phyloP scores from a whole-genome alignment of 2,888 invertebrate species.

The Isoperla grammatica region DNA sequence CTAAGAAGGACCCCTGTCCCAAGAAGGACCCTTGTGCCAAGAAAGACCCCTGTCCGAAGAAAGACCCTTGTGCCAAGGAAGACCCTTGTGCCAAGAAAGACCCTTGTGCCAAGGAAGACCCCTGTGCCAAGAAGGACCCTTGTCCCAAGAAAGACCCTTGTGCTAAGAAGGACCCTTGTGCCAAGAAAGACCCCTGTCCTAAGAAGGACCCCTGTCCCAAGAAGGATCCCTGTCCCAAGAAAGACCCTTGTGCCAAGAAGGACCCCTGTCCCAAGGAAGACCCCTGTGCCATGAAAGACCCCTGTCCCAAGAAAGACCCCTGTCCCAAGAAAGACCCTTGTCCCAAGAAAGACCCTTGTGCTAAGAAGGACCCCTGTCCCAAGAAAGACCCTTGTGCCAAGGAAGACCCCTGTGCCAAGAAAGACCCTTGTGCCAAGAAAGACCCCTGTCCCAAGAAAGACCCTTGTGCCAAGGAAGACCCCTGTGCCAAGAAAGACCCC shows the following conservation, averaged over 20 bases:
- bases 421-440: conserved; percentile 3
- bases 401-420: too few relatives aligned
- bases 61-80: too few relatives aligned
- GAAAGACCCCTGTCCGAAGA: background rate
- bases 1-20: background rate
- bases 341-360: background rate
- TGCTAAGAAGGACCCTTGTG: background rate
- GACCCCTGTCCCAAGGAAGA: too few relatives aligned
- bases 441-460: too few relatives aligned
- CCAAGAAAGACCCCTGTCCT: background rate
- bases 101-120: too few relatives aligned
- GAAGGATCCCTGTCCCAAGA: background rate
- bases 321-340: background rate
- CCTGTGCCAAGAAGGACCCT: too few relatives aligned
- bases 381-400: too few relatives aligned
- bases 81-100: background rate
- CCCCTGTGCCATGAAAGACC: background rate
- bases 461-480: background rate
- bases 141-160: background rate
- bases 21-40: background rate
- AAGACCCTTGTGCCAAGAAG: too few relatives aligned
- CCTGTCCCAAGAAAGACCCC: too few relatives aligned
- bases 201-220: background rate
- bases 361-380: background rate
- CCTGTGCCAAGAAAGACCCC: background rate